Percentiles rank a stretch among this genome's conserved stretches.
Evolutionary conservation across 2,113 vertebrate genomes (phyloP).

Genomic region (Seriola quinqueradiata): DNA sequence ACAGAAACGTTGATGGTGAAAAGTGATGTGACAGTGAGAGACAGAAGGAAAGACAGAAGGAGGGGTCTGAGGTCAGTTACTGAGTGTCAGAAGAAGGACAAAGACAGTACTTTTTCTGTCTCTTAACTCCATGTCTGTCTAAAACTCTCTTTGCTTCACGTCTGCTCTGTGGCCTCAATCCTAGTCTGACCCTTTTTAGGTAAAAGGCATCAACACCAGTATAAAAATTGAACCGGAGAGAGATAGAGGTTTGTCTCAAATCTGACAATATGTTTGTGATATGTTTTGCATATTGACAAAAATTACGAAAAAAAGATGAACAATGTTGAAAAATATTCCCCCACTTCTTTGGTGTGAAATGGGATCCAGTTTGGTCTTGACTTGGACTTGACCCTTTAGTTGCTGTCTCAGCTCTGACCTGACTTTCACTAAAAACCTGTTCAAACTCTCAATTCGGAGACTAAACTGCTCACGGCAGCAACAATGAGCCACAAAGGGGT

Average conservation of each 20-base stretch:
- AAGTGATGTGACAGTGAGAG: not conserved
- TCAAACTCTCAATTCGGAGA: slow-evolving; percentile 1
- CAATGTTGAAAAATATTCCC: not conserved
- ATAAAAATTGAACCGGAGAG: not conserved
- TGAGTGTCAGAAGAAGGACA: not conserved
- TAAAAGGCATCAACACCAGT: not conserved
- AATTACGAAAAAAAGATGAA: not conserved
- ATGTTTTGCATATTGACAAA: not conserved
- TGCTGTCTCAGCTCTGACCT: not conserved
- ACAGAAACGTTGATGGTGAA: slow-evolving; percentile 13
- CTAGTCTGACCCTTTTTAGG: not conserved
- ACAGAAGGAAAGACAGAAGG: not conserved
- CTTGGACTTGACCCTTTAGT: slow-evolving; percentile 52
- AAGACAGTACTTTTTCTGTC: slow-evolving; percentile 3
- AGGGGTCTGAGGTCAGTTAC: not conserved
- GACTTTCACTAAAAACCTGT: not conserved
- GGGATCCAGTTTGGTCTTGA: not conserved
- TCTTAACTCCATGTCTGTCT: not conserved
- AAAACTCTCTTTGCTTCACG: not conserved
- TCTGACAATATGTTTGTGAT: no score
- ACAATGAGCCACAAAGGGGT: slow-evolving; percentile 44
- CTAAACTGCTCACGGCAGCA: slow-evolving; percentile 49
- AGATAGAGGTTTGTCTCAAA: not conserved
- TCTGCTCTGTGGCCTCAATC: not conserved
- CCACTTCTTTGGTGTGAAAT: not conserved